Base-by-base conservation (phyloP, 2,888 invertebrate species). In the Drosophila quinaria region DNA sequence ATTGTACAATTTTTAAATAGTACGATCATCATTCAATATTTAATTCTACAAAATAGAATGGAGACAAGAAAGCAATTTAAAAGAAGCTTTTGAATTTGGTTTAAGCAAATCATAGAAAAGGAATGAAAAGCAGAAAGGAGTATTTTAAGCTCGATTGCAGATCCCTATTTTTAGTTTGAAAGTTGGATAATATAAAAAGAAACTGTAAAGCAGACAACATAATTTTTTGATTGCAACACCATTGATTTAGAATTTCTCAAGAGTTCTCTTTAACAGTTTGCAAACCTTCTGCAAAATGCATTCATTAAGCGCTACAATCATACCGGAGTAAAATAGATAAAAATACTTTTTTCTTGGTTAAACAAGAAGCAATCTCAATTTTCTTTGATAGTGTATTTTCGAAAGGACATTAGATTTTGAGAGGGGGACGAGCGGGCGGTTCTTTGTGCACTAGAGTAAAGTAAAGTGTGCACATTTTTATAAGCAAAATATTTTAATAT, bases 361-460 rank as follows among this genome's bases (percentile, higher is more conserved):
- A 49, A 63, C 10, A 50, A 58, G 3, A 62, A 62, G 41, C 50
- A 52, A 33, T 54, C 13, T 35, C 1, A 33, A 22, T 62, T 62
- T 42, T 47, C 35, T 44, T 29, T 42, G 37, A 11, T 46, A 13
- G 10, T 22, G 4, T 25, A 13, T 22, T 22, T 39, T n/a, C 15
- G 47, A 47, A 15, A 49, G 39, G 19, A 25, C 37, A 59, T 31
- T 31, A 15, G 42, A 42, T 3, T 22, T 22, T 33, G 29, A 39
- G 25, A 17, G 41, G 35, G 29, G 55, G 44, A 35, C 42, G n/a
- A 56, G 51, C 50, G 29, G 56, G n/a, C 47, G 19, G 55, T 22
- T 13, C 41, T 56, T 8, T 49, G 76, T 76, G 76, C 69, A 56
- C 78, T 76, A 66, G 50, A 58, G 52, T 35, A 47, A 63, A 49